These are phyloP conservation scores for Podarcis cretensis DNA, from an alignment of 2,113 vertebrate genomes.

Conservation along the genomic window DNA sequence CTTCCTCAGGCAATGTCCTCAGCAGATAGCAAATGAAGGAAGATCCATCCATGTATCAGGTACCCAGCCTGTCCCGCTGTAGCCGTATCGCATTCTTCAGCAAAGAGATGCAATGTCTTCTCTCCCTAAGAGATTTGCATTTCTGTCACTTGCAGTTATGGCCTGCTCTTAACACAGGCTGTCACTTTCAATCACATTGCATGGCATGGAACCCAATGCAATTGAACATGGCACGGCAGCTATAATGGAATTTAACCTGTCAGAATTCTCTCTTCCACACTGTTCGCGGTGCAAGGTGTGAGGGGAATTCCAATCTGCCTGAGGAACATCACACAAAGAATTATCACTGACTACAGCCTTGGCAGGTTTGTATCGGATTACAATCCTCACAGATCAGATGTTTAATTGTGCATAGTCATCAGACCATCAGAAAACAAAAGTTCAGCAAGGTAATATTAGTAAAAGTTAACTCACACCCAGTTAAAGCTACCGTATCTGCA, in stretches of 20 bases:
- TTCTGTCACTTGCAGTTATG: not conserved
- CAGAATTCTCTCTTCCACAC: not conserved
- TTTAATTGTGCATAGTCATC: too few species aligned
- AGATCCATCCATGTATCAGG: not conserved
- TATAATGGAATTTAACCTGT: not conserved
- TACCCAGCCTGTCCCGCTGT: not conserved
- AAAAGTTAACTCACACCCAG: too few species aligned
- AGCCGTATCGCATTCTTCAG: slow-evolving; percentile 15
- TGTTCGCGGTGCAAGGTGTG: not conserved
- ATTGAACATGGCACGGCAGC: rapidly evolving
- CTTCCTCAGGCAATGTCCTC: not conserved
- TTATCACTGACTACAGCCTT: rapidly evolving
- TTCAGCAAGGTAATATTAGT: too few species aligned
- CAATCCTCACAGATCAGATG: too few species aligned
- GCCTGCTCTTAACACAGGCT: not conserved
- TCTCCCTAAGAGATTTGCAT: not conserved
- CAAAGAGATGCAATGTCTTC: not conserved
- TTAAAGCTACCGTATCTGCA: too few species aligned
- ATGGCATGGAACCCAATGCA: rapidly evolving
- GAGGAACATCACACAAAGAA: rapidly evolving
- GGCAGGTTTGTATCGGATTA: not conserved
- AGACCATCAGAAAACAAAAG: too few species aligned
- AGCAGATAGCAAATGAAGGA: slow-evolving; percentile 30
- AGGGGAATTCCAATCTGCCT: not conserved
- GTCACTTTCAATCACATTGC: not conserved